Evolutionary conservation across 2,797 vertebrate genomes (phyloP).

Genomic region (Glossophaga mutica): DNA sequence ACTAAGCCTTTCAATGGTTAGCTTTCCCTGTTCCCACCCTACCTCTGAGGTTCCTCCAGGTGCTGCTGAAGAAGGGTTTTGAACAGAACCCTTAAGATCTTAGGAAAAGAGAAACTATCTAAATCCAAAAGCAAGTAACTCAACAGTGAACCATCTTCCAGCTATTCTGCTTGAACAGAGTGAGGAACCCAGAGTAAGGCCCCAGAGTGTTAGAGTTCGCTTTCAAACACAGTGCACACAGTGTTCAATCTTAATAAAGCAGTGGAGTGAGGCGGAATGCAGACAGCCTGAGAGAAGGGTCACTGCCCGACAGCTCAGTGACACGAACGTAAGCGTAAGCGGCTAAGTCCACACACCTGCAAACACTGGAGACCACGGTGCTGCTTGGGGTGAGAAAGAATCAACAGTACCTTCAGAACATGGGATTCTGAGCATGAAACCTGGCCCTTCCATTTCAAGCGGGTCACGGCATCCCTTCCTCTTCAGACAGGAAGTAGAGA

Average conservation of each 20-base stretch:
- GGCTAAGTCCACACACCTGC: rapidly evolving
- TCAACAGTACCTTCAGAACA: neutral
- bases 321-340: rapidly evolving
- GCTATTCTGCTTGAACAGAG: neutral
- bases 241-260: neutral
- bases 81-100: neutral
- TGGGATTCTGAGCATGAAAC: neutral
- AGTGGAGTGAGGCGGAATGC: neutral
- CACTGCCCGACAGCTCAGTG: neutral
- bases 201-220: neutral
- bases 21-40: neutral
- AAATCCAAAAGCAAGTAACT: neutral
- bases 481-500: neutral
- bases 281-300: neutral
- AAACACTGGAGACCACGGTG: neutral
- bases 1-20: neutral
- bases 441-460: neutral
- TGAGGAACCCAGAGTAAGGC: neutral
- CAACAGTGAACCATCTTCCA: neutral
- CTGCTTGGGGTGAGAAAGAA: neutral
- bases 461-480: neutral
- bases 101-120: neutral
- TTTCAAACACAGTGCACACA: neutral
- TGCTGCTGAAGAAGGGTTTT: neutral
- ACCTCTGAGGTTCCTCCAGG: neutral